Conservation (phyloP, 2,888 invertebrate species). For the Cybosia mesomella region DNA sequence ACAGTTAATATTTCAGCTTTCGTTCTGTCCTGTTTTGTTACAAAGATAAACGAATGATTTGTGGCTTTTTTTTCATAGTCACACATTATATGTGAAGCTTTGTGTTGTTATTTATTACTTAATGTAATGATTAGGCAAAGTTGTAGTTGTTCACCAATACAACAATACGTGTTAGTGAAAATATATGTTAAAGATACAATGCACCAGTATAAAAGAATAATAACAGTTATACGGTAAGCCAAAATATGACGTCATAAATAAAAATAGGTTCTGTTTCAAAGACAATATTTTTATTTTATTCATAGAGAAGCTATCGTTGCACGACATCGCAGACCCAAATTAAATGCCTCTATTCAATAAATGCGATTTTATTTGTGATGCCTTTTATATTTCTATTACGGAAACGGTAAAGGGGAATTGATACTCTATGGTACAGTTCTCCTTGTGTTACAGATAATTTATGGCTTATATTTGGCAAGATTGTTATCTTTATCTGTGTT, state of each 20-base stretch:
- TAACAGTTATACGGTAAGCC: conserved; percentile 10
- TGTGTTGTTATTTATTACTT: background rate
- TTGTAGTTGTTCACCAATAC: background rate
- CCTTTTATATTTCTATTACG: conserved; percentile 81
- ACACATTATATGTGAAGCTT: conserved; percentile 15
- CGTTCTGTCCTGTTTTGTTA: conserved; percentile 52
- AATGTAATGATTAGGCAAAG: conserved; percentile 1
- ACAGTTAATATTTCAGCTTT: conserved; percentile 73
- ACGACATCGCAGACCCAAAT: conserved; percentile 62
- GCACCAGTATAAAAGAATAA: conserved; percentile 13
- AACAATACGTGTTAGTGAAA: conserved; percentile 5
- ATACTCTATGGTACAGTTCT: conserved; percentile 56
- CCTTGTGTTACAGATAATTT: conserved; percentile 71
- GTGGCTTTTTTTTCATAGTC: conserved; percentile 29
- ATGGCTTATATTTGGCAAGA: conserved; percentile 71
- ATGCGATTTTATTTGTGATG: conserved; percentile 67
- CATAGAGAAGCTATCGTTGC: conserved; percentile 65
- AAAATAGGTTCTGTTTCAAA: conserved; percentile 40
- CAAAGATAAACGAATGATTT: conserved; percentile 14
- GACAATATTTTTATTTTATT: conserved; percentile 74
- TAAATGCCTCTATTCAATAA: conserved; percentile 79
- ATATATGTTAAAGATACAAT: conserved; percentile 2
- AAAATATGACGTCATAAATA: conserved; percentile 30
- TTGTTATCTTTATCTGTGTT: conserved; percentile 75
- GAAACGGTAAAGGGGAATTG: conserved; percentile 67